These are phyloP conservation scores for Myrmophylax atrothorax DNA, from an alignment of 2,113 vertebrate genomes.

Conservation along the genomic window DNA sequence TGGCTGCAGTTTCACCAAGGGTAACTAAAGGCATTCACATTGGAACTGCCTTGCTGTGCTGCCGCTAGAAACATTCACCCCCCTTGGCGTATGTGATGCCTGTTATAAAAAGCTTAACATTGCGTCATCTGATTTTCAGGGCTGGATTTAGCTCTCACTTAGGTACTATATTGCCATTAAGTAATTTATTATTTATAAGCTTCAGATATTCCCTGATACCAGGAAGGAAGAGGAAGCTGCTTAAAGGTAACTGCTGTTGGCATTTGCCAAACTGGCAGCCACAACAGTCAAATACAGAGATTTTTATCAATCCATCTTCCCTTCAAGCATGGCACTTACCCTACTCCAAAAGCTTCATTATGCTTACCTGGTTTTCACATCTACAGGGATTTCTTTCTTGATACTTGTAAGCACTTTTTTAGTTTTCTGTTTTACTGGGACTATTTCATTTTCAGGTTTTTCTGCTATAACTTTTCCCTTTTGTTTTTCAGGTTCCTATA, in stretches of 20 bases:
- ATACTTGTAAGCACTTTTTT: conserved; percentile 80
- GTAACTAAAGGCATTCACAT: background rate
- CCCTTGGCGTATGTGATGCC: background rate
- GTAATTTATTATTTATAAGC: background rate
- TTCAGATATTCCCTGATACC: background rate
- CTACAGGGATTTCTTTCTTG: conserved; percentile 87
- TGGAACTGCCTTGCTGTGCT: background rate
- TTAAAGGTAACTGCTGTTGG: background rate
- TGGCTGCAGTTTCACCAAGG: background rate
- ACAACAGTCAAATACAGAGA: background rate
- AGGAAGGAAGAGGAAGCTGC: background rate
- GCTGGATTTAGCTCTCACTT: background rate
- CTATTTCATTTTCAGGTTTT: conserved; percentile 83
- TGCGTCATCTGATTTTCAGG: background rate
- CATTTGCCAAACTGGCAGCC: background rate
- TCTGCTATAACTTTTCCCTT: conserved; percentile 82
- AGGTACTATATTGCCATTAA: background rate
- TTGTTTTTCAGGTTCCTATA: conserved; percentile 90
- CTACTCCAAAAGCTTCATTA: background rate
- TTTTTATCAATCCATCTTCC: background rate
- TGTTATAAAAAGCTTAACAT: background rate
- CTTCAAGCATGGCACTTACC: background rate
- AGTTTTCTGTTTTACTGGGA: conserved; percentile 85
- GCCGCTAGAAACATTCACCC: background rate
- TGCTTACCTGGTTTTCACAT: conserved; percentile 88